Percentiles rank a stretch among this genome's conserved stretches.
These are phyloP conservation scores for Drosophila persimilis DNA, from an alignment of 1,140 invertebrate species.

Conservation along the genomic window DNA sequence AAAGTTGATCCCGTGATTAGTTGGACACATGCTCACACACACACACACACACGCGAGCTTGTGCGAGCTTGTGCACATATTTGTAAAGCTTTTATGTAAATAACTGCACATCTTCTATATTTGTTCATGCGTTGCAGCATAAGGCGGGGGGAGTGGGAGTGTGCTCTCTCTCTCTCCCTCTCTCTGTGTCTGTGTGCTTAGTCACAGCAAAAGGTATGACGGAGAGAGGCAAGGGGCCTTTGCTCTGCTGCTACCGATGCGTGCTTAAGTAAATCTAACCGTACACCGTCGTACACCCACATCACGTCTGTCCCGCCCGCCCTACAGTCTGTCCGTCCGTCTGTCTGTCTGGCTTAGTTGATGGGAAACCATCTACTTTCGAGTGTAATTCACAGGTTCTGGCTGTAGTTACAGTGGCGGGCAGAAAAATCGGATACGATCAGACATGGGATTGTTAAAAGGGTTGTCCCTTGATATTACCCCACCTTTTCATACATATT, in stretches of 20 bases:
- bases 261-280: slow-evolving; percentile 60
- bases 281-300: slow-evolving; percentile 4
- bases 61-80: slow-evolving; percentile 57
- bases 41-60: slow-evolving; percentile 20
- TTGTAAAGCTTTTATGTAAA: slow-evolving; percentile 64
- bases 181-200: slow-evolving; percentile 17
- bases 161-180: neutral
- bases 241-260: slow-evolving; percentile 44
- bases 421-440: slow-evolving; percentile 3
- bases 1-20: slow-evolving; percentile 43
- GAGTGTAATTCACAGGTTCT: slow-evolving; percentile 26
- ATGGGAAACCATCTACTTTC: slow-evolving; percentile 8
- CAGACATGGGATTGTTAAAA: too few species aligned
- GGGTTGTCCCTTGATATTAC: neutral
- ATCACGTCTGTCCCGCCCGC: slow-evolving; percentile 10
- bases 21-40: slow-evolving; percentile 42
- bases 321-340: slow-evolving; percentile 6
- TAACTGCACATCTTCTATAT: slow-evolving; percentile 60
- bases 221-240: too few species aligned
- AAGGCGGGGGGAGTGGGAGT: neutral
- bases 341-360: slow-evolving; percentile 13
- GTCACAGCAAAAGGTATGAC: slow-evolving; percentile 25
- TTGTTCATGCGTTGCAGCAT: slow-evolving; percentile 49
- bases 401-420: slow-evolving; percentile 30
- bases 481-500: neutral